Percentiles rank a stretch among this genome's conserved stretches.
These are phyloP conservation scores for Nansenia antarctica DNA, from an alignment of 2,113 vertebrate genomes.

Conservation along the genomic window DNA sequence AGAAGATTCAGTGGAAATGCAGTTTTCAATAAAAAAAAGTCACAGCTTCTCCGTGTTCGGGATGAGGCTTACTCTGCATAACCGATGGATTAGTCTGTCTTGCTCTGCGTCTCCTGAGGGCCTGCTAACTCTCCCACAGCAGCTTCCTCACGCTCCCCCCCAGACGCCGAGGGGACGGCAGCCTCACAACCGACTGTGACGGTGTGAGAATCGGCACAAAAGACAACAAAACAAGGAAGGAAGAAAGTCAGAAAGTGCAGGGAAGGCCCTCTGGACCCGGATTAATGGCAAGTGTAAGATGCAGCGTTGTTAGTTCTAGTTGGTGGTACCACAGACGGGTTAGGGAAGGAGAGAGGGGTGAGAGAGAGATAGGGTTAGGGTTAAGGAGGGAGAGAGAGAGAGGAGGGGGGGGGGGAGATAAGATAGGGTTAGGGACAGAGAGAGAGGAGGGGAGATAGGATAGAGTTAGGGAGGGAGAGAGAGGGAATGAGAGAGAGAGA, in stretches of 20 bases:
- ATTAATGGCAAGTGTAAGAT: not conserved
- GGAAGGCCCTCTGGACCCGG: not conserved
- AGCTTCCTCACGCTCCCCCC: too few species aligned
- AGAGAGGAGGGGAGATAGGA: not conserved
- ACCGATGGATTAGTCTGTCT: too few species aligned
- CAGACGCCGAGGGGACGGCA: too few species aligned
- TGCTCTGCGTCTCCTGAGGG: too few species aligned
- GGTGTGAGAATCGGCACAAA: not conserved
- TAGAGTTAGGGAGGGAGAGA: not conserved
- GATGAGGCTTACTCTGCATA: too few species aligned
- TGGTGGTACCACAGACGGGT: not conserved
- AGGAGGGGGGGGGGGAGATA: not conserved
- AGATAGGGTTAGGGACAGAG: not conserved
- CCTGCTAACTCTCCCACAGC: too few species aligned
- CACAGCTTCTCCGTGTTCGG: too few species aligned
- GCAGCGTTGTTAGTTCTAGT: not conserved
- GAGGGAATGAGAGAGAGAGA: not conserved
- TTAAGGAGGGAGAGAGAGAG: not conserved
- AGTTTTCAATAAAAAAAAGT: too few species aligned
- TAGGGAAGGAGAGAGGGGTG: not conserved
- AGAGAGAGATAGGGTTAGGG: not conserved
- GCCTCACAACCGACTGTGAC: not conserved
- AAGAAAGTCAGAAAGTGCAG: not conserved
- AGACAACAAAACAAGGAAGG: not conserved
- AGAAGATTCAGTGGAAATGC: too few species aligned